Evolutionary conservation across 1,140 invertebrate species (phyloP), one percentile per base, ranked within the genome.

Genomic region (Drosophila sp.): DNA sequence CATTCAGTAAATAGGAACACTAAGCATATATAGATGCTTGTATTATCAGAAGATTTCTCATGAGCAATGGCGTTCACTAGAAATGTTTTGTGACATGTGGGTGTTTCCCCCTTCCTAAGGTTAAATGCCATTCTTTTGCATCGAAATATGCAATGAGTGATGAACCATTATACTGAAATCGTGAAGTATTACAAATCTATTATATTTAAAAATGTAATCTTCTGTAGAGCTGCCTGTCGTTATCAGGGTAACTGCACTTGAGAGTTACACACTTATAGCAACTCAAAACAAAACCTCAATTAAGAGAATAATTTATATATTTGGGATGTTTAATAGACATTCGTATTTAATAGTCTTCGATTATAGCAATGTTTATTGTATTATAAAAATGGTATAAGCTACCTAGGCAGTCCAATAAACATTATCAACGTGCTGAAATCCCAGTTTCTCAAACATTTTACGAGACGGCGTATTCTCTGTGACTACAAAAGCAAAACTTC

Each of bases 401-500:
- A 4, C 7, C 8, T 29, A 50, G 21, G 18, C 0, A 1, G 58
- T 57, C 82, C 82, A 86, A 46, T 86, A 62, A 0, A 72, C 59
- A 6, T 18, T 36, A 57, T 90, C 90, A 8, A 90, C 82, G 5
- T 56, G 2, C 29, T 72, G 21, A 25, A 91, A 91, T 0, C 90
- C 90, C 2, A 91, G 56, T 61, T 90, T 91, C 14, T 90, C 76
- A 45, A 91, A 91, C 90, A 91, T 90, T 13, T 63, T 65, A 9
- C 69, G 76, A 0, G 90, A 91, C 0, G 89, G 46, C 4, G 61
- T 59, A 46, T 91, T 91, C 14, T 65, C 36, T 0, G 38, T 43
- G 0, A 90, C 64, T 0, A 91, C 90, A 0, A 83, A 82, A 2
- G 90, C 82, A 76, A 16, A 1, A 90, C 81, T 14, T 91, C 86